phyloP scores from a whole-genome alignment of 2,888 invertebrate species.

The Molorchus minor region DNA sequence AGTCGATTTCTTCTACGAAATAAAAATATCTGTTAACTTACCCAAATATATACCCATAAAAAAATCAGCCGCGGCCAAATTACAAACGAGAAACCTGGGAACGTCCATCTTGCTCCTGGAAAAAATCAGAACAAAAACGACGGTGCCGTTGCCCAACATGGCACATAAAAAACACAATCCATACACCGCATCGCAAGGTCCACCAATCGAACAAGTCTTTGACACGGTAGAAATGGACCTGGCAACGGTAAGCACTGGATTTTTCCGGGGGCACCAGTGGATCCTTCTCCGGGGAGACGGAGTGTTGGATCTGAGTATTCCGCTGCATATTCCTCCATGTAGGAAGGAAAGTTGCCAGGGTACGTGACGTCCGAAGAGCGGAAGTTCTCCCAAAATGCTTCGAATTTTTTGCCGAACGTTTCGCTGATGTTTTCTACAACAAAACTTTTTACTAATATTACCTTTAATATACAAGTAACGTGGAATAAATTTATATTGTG shows the following conservation, averaged over 20 bases:
- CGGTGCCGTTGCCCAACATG: slow-evolving; percentile 94
- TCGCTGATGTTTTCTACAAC: slow-evolving; percentile 76
- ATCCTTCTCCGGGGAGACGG: slow-evolving; percentile 51
- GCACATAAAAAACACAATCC: slow-evolving; percentile 97
- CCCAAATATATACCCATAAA: slow-evolving; percentile 96
- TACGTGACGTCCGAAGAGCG: slow-evolving; percentile 75
- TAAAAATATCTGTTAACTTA: slow-evolving; percentile 60
- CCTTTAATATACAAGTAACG: not conserved
- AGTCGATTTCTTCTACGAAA: too few relatives aligned
- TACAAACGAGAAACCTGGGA: slow-evolving; percentile 95
- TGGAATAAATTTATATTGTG: too few relatives aligned
- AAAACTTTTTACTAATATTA: slow-evolving; percentile 4
- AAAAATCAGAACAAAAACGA: slow-evolving; percentile 91
- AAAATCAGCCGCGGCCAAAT: slow-evolving; percentile 95
- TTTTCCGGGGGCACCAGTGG: slow-evolving; percentile 57
- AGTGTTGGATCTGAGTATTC: slow-evolving; percentile 67
- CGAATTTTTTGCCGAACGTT: slow-evolving; percentile 75
- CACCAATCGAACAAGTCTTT: slow-evolving; percentile 98
- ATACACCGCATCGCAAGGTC: slow-evolving; percentile 95
- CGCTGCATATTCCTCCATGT: slow-evolving; percentile 77
- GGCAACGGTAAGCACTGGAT: slow-evolving; percentile 86
- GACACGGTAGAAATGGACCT: slow-evolving; percentile 94
- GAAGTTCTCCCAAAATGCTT: slow-evolving; percentile 75
- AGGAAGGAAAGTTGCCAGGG: slow-evolving; percentile 74
- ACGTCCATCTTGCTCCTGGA: slow-evolving; percentile 95